Base-by-base conservation (phyloP, 1,140 invertebrate species). In the Drosophila repletoides region DNA sequence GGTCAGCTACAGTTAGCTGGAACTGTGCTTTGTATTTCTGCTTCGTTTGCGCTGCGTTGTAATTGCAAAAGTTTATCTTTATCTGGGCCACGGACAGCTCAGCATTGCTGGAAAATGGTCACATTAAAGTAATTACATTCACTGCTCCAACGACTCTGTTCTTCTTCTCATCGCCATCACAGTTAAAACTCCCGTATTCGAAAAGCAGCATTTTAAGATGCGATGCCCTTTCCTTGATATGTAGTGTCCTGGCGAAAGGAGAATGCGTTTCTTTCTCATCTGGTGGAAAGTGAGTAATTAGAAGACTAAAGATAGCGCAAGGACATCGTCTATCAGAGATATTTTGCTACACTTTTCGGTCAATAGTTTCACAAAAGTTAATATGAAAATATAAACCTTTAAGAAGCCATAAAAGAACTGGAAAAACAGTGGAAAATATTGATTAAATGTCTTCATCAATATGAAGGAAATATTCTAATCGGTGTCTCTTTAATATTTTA, bases 51-150 rank as follows among this genome's bases (percentile, higher is more conserved):
- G 66, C 43, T 66, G 59, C 74, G 76, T 67, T 86, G 80, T 86
- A 86, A 86, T 86, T 86, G 76, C 80, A 87, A 86, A 86, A 86
- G 80, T 86, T 84, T 86, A 86, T 86, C 80, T 86, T 72, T 86
- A 86, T 87, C 80, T 86, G 63, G 59, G 60, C 58, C 74, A 75
- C 26, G 52, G 56, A 63, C 72, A 81, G 67, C 71, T 73, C 63
- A 60, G 72, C 41, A 63, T 52, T 56, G 36, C 61, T 73, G 66
- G 74, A 74, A 86, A 86, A 80, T 87, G 68, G 75, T 86, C 80
- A 77, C 80, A 87, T 86, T 86, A 86, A 86, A 86, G 76, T 86
- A 86, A 86, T 80, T 86, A 86, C 80, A 86, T 75, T 67, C 72
- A 56, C 75, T 63, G 71, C 56, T 58, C 59, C 49, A 29, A 17